A percentile compares a stretch with the other conserved stretches of the same genome.
phyloP scores from a whole-genome alignment of 2,797 vertebrate genomes.

The Tapirus indicus region DNA sequence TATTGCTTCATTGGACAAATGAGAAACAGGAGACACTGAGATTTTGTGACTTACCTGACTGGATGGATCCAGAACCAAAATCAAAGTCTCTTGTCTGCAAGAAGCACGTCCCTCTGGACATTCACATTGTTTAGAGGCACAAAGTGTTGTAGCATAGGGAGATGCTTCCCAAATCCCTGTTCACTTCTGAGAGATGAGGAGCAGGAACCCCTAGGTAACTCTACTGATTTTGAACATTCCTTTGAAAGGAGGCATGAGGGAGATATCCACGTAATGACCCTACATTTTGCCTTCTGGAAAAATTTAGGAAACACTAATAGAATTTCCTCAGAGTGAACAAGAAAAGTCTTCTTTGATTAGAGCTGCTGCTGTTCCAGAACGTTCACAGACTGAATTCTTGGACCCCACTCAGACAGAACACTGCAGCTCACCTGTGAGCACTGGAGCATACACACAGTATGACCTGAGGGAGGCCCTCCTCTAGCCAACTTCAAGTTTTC shows the following conservation, averaged over 20 bases:
- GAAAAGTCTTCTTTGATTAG: background rate
- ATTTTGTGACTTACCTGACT: background rate
- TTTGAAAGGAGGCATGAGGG: background rate
- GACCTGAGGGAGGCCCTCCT: background rate
- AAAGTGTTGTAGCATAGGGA: background rate
- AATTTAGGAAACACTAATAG: background rate
- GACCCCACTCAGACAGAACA: background rate
- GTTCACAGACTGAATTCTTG: background rate
- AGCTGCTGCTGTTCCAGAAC: background rate
- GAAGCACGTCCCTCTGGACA: background rate
- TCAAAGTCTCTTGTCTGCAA: background rate
- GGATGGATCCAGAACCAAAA: background rate
- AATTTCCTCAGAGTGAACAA: background rate
- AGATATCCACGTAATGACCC: background rate
- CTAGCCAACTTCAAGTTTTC: background rate
- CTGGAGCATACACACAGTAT: no score
- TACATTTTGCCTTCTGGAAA: conserved; percentile 7
- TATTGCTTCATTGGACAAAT: background rate
- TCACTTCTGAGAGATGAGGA: background rate
- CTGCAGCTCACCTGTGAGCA: background rate
- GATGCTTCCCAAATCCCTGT: background rate
- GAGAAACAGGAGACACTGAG: background rate
- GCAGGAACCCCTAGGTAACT: background rate
- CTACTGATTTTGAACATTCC: background rate
- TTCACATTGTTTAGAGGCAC: background rate